Evolutionary conservation across 2,888 invertebrate species (phyloP), one percentile per base, ranked within the genome.

Genomic region (Drosophila merina): DNA sequence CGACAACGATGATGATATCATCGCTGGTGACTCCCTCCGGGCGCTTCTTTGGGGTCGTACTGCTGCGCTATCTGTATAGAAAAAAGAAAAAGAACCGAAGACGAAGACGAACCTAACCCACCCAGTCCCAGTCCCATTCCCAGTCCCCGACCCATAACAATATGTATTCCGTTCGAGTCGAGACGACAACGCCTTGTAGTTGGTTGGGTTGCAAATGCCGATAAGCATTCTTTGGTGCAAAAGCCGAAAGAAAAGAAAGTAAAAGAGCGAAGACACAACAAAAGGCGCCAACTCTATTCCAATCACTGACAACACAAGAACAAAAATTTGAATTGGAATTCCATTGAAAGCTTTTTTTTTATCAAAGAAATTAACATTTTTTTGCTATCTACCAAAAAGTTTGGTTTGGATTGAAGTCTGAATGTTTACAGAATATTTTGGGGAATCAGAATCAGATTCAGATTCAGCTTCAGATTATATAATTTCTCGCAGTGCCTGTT

Each of bases 1-100:
- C 71, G 47, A 60, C 79, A 78, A 75, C 67, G 85, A 85, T 87
- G 85, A 75, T 72, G 87, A 87, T 87, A 88, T 87, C 88, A 87
- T 82, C 79, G 72, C 20, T 81, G 63, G 62, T 67, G 57, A 45
- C 56, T 72, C 48, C 50, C 48, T 40, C 60, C 58, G 57, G 68
- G 56, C 51, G 54, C 64, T 80, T 81, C 79, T 77, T 70, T 75
- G 72, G 63, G 60, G 33, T 33, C 52, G 40, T 10, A 44, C 47
- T 28, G 6, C 28, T 5, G 28, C 58, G 79, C 79, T 85, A 87
- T 87, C 81, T 80, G 55, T 59, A 48, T 57, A 9, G 4, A 8
- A 14, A 67, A 26, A 33, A 58, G 58, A 63, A 50, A 63, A 77
- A 71, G 67, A 68, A 60, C 58, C 55, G 49, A 14, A 14, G 14